These are phyloP conservation scores for Parnassius apollo DNA, from an alignment of 2,888 invertebrate genomes.

Conservation along the genomic window DNA sequence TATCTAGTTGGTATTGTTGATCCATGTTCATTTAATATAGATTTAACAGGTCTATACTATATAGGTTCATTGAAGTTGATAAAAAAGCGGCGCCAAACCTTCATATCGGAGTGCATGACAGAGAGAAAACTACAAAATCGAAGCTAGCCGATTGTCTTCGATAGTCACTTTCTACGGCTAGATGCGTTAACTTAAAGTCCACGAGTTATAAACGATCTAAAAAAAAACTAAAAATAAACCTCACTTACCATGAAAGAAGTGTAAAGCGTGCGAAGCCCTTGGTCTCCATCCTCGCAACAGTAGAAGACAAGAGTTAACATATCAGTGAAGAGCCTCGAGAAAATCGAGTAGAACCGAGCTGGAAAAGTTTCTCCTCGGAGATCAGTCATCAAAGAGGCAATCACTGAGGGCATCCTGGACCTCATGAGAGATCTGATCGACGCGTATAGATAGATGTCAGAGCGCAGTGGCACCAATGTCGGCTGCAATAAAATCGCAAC, in stretches of 20 bases:
- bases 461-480: conserved; percentile 38
- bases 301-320: conserved; percentile 48
- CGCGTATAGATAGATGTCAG: conserved; percentile 40
- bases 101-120: too few relatives aligned
- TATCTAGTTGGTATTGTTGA: too few relatives aligned
- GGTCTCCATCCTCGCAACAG: conserved; percentile 44
- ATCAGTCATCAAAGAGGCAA: conserved; percentile 37
- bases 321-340: conserved; percentile 51
- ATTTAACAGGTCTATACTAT: too few relatives aligned
- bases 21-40: too few relatives aligned
- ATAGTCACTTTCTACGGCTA: too few relatives aligned
- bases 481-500: conserved; percentile 28
- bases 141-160: too few relatives aligned
- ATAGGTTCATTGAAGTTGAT: too few relatives aligned
- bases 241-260: conserved; percentile 46
- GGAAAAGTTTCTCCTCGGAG: conserved; percentile 37
- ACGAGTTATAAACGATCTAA: too few relatives aligned
- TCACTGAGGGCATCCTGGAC: conserved; percentile 45
- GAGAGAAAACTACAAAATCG: too few relatives aligned
- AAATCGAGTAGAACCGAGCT: conserved; percentile 50
- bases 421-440: conserved; percentile 54
- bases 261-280: conserved; percentile 44
- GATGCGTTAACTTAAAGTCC: too few relatives aligned
- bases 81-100: too few relatives aligned
- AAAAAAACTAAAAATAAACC: neutral